A percentile compares a stretch with the other conserved stretches of the same genome.
These are phyloP conservation scores for Cirrhinus mrigala DNA, from an alignment of 2,797 vertebrate species.

Conservation along the genomic window DNA sequence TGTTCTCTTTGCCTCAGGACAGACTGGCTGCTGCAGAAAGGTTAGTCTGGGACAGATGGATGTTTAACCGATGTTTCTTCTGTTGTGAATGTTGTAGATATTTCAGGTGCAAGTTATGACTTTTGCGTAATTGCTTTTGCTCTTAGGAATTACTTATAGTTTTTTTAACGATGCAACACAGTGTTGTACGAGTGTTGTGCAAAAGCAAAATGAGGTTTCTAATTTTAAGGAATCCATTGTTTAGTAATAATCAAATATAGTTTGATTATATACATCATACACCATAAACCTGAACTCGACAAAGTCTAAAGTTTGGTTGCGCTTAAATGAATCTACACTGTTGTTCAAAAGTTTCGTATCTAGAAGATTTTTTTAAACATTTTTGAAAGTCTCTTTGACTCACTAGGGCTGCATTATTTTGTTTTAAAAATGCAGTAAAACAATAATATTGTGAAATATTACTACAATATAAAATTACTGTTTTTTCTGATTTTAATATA, in stretches of 20 bases:
- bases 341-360: background rate
- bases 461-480: background rate
- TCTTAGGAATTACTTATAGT: background rate
- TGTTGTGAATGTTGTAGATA: background rate
- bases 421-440: background rate
- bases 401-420: background rate
- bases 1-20: slow-evolving; percentile 55
- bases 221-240: background rate
- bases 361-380: background rate
- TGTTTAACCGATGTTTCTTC: background rate
- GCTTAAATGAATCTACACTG: background rate
- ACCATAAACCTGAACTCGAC: background rate
- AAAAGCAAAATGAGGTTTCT: background rate
- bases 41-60: slow-evolving; percentile 37
- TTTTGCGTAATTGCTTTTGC: background rate
- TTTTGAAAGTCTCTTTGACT: background rate
- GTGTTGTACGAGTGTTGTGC: background rate
- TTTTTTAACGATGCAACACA: background rate
- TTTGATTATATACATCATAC: background rate
- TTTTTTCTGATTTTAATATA: too few relatives aligned
- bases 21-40: slow-evolving; percentile 56
- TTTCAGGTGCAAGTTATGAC: background rate
- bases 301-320: background rate
- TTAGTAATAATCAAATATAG: background rate
- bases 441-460: background rate